Evolutionary conservation across 2,888 invertebrate species (phyloP), one percentile per base, ranked within the genome.

Genomic region (Deroplatys truncata): DNA sequence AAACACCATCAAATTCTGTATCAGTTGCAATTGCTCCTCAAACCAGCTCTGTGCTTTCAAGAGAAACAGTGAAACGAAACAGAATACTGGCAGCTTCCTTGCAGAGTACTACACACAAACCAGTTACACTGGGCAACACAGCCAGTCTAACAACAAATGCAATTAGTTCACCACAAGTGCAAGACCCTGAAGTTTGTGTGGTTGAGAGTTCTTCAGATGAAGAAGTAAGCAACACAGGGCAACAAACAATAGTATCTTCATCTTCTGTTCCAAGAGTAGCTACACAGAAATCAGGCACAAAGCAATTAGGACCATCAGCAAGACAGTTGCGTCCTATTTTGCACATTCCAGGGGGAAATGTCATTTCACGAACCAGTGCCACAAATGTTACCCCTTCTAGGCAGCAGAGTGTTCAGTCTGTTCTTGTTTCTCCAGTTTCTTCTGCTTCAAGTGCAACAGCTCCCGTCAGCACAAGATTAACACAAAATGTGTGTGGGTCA

Each of bases 301-400:
- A 85, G 56, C 72, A 85, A 43, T 28, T 86, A 92, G 94, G 95
- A 3, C 94, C 95, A 86, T 95, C 94, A 89, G 93, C 95, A 10
- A 93, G 96, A 92, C 95, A 96, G 86, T 95, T 95, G 4, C 93
- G 94, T 92, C 94, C 94, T 0, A 93, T 94, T 25, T 91, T 95
- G 91, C 96, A 96, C 92, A 95, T 96, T 91, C 95, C 96, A 91
- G 93, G 95, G 82, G 87, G 95, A 95, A 3, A 95, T 95, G 84
- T 87, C 28, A 87, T 87, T 43, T 25, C 87, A 31, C 31, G 87
- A 29, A 31, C 83, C 5, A 28, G 35, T 31, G 43, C 35, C 35
- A 35, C 87, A 82, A 87, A 31, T 87, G 56, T 87, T n/a, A 82
- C 35, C 8, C 35, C 94, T 95, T 87, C 95, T 95, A 85, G 93